Conservation (phyloP, 1,140 invertebrate genomes). For the Apis florea region DNA sequence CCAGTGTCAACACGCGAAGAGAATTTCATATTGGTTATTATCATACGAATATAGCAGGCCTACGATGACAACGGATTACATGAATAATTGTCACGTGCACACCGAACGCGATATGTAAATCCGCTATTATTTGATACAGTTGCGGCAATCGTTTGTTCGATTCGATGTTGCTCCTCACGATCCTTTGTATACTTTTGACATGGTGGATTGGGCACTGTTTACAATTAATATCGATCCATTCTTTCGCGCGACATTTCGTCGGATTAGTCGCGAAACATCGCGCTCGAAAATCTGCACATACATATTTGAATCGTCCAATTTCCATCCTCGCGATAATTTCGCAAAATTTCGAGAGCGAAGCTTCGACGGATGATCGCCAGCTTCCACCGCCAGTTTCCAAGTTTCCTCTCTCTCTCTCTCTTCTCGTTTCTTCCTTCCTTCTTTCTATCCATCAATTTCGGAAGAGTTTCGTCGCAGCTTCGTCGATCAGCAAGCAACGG, state of each 20-base stretch:
- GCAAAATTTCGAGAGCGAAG: background rate
- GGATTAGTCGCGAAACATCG: conserved; percentile 19
- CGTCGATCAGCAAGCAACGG: conserved; percentile 41
- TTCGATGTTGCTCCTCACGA: conserved; percentile 11
- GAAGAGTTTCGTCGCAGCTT: no score
- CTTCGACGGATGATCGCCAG: no score
- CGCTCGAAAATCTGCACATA: conserved; percentile 18
- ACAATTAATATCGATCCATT: conserved; percentile 37
- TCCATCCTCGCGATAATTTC: conserved; percentile 18
- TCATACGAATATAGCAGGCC: conserved; percentile 61
- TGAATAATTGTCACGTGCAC: conserved; percentile 59
- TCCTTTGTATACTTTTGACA: conserved; percentile 28
- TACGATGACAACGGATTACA: conserved; percentile 59
- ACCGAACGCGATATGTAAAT: conserved; percentile 56
- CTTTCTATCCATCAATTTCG: no score
- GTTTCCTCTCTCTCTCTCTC: no score
- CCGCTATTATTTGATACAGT: conserved; percentile 46
- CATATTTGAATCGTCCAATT: background rate
- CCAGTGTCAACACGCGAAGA: conserved; percentile 48
- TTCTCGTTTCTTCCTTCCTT: no score
- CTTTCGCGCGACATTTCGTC: conserved; percentile 7
- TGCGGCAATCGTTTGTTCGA: conserved; percentile 47
- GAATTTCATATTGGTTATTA: conserved; percentile 65
- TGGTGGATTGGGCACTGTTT: conserved; percentile 1
- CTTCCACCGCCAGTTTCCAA: no score